Conservation (phyloP, 1,140 invertebrate genomes). For the Brachystomella parvula region DNA sequence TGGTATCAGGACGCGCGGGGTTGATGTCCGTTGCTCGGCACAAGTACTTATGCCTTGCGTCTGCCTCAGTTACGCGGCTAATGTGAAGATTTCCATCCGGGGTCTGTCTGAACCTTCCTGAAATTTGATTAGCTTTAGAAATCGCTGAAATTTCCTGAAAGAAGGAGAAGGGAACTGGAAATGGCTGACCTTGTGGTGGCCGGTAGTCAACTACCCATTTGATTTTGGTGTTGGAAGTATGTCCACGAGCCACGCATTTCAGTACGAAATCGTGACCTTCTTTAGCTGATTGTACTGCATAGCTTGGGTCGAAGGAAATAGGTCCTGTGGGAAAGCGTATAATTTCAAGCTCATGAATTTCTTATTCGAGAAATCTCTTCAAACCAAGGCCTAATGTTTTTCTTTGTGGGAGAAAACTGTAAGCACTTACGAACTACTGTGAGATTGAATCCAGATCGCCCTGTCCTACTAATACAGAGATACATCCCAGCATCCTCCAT, state of each 20-base stretch:
- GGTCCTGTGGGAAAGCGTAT: slow-evolving; percentile 28
- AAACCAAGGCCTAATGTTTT: slow-evolving; percentile 4
- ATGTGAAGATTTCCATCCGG: slow-evolving; percentile 29
- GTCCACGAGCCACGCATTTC: slow-evolving; percentile 30
- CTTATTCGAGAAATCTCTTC: neutral
- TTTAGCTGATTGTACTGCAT: slow-evolving; percentile 31
- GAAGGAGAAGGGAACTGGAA: neutral
- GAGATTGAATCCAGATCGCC: slow-evolving; percentile 30
- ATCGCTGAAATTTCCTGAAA: neutral
- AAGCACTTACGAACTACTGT: slow-evolving; percentile 35
- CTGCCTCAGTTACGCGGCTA: slow-evolving; percentile 27
- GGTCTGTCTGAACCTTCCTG: slow-evolving; percentile 13
- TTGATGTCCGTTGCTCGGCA: slow-evolving; percentile 36
- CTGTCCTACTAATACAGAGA: slow-evolving; percentile 21
- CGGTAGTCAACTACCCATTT: slow-evolving; percentile 34
- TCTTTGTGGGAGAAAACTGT: neutral
- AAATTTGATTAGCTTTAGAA: slow-evolving; percentile 23
- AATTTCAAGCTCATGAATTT: slow-evolving; percentile 1
- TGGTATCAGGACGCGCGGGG: slow-evolving; percentile 30
- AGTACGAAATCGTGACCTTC: slow-evolving; percentile 29
- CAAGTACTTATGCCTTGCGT: slow-evolving; percentile 27
- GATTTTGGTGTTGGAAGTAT: slow-evolving; percentile 23
- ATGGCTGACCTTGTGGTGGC: slow-evolving; percentile 21
- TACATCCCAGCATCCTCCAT: slow-evolving; percentile 32
- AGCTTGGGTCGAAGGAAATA: slow-evolving; percentile 31